phyloP scores from a whole-genome alignment of 2,888 invertebrate genomes.

The Ochropacha duplaris region DNA sequence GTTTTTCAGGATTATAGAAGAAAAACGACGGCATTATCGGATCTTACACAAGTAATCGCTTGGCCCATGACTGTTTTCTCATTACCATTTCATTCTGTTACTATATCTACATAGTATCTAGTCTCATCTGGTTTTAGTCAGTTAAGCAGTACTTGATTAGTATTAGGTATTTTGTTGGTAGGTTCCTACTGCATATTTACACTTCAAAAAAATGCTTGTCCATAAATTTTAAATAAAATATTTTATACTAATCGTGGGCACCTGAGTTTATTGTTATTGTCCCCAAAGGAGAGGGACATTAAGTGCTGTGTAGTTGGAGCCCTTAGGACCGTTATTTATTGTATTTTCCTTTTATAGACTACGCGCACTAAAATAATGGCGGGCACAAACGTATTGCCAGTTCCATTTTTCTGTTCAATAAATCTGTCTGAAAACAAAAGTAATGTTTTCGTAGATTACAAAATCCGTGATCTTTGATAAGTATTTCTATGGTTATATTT shows the following conservation, averaged over 20 bases:
- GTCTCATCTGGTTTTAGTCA: conserved; percentile 11
- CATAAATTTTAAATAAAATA: not conserved
- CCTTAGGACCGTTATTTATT: conserved; percentile 29
- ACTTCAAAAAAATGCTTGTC: not conserved
- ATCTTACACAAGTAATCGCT: conserved; percentile 69
- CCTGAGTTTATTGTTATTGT: conserved; percentile 20
- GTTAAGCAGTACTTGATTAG: conserved; percentile 2
- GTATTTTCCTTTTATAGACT: conserved; percentile 19
- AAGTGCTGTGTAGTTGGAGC: conserved; percentile 24
- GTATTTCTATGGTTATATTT: too few species aligned
- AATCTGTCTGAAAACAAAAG: not conserved
- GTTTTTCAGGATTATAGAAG: conserved; percentile 78
- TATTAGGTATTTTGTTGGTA: too few species aligned
- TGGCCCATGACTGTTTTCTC: conserved; percentile 62
- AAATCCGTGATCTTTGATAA: too few species aligned
- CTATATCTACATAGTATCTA: too few species aligned
- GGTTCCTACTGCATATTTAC: too few species aligned
- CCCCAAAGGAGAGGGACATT: conserved; percentile 22
- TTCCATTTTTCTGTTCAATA: not conserved
- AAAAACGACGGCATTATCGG: conserved; percentile 76
- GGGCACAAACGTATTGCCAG: not conserved
- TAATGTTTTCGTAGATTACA: not conserved
- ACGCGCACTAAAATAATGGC: not conserved
- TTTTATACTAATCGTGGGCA: conserved; percentile 5
- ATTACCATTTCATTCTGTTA: conserved; percentile 61